A percentile compares a stretch with the other conserved stretches of the same genome.
Evolutionary conservation across 1,140 invertebrate species (phyloP).

Genomic region (Bradysia coprophila): DNA sequence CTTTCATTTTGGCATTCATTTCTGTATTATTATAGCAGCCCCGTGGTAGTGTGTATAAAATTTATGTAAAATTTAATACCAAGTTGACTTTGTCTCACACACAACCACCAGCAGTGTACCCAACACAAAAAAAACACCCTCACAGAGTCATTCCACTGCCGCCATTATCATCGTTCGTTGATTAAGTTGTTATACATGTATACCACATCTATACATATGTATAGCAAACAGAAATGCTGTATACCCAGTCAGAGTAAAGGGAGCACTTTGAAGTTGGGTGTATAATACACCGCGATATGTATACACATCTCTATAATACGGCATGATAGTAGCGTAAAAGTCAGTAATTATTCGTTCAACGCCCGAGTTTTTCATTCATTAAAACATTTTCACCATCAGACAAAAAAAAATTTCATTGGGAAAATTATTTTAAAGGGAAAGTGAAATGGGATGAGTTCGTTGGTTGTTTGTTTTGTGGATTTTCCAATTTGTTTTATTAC

Average conservation of each 20-base stretch:
- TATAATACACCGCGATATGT: not conserved
- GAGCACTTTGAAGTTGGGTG: not conserved
- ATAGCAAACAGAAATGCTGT: no score
- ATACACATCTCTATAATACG: no score
- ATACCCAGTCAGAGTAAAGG: not conserved
- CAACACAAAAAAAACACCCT: no score
- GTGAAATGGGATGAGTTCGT: no score
- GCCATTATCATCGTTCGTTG: not conserved
- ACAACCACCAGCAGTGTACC: no score
- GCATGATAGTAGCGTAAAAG: not conserved
- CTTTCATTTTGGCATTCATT: not conserved
- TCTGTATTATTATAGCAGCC: not conserved
- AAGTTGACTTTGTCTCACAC: not conserved
- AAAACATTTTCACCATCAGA: not conserved
- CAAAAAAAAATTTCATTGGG: not conserved
- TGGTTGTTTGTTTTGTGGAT: no score
- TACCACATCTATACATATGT: no score
- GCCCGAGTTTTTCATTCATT: not conserved
- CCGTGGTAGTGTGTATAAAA: not conserved
- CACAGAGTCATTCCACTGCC: no score
- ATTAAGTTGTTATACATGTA: not conserved
- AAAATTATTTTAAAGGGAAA: no score
- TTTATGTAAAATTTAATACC: not conserved
- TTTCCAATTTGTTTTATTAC: no score
- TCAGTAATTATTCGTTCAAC: not conserved